These are phyloP conservation scores for Tachysurus fulvidraco DNA, from an alignment of 2,113 vertebrate genomes.

Conservation along the genomic window DNA sequence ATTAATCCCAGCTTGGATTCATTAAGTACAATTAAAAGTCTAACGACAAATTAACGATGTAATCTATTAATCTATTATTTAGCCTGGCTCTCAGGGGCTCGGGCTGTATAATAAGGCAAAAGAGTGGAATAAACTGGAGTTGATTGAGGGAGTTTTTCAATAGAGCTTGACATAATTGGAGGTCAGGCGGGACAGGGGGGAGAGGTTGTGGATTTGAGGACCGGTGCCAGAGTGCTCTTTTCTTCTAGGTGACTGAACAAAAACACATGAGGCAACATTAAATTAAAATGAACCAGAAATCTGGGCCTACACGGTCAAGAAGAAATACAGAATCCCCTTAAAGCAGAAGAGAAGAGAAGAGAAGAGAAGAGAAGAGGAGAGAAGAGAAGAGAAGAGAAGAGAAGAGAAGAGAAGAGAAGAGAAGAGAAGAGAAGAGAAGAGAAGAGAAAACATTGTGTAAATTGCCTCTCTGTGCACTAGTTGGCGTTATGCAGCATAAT, in stretches of 20 bases:
- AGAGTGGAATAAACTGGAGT: conserved; percentile 86
- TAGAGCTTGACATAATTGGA: conserved; percentile 83
- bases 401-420: neutral
- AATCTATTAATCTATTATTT: conserved; percentile 66
- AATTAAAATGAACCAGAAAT: neutral
- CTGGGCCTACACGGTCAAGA: neutral
- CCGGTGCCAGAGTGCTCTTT: conserved; percentile 73
- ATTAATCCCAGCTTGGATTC: conserved; percentile 59
- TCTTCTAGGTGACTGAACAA: conserved; percentile 39
- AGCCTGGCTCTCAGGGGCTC: conserved; percentile 66
- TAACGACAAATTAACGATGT: conserved; percentile 79
- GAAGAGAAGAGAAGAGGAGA: too few relatives aligned
- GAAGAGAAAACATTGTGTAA: neutral
- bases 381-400: neutral
- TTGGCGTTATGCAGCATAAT: neutral
- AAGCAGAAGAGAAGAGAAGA: too few relatives aligned
- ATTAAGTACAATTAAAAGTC: conserved; percentile 72
- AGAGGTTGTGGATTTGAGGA: conserved; percentile 56
- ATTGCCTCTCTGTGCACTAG: neutral
- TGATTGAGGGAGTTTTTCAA: conserved; percentile 82
- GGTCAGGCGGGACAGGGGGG: conserved; percentile 65
- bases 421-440: neutral
- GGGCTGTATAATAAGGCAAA: conserved; percentile 78
- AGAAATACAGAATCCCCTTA: neutral
- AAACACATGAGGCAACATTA: neutral